Conservation (phyloP, 1,140 invertebrate species). For the Rhysida immarginata region DNA sequence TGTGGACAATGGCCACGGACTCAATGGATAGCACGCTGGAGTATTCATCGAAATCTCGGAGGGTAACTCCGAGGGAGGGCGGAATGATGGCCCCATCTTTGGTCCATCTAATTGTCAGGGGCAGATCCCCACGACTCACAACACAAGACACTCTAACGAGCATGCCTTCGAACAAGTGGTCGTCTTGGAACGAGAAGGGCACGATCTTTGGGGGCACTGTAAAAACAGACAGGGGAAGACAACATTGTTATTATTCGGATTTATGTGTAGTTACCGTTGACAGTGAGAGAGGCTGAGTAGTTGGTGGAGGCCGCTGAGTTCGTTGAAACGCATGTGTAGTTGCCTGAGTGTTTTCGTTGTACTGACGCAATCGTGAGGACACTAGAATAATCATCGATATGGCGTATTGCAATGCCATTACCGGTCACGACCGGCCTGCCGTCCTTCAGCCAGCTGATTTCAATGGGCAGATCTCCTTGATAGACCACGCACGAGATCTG, state of each 20-base stretch:
- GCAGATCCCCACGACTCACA: conserved; percentile 14
- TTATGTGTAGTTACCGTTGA: conserved; percentile 35
- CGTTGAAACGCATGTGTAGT: conserved; percentile 31
- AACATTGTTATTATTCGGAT: conserved; percentile 1
- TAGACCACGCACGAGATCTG: conserved; percentile 78
- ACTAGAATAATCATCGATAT: conserved; percentile 71
- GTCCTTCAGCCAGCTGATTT: conserved; percentile 60
- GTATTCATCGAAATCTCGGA: conserved; percentile 12
- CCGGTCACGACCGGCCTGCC: conserved; percentile 39
- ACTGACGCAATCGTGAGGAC: conserved; percentile 55
- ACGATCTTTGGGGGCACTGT: conserved; percentile 21
- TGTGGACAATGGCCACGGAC: conserved; percentile 61
- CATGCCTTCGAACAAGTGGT: conserved; percentile 25
- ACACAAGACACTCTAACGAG: conserved; percentile 19
- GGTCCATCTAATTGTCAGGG: conserved; percentile 23
- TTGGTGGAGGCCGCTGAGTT: conserved; percentile 37
- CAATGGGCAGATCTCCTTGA: conserved; percentile 83
- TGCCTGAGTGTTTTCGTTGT: conserved; percentile 26
- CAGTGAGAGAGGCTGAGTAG: conserved; percentile 41
- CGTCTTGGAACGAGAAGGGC: conserved; percentile 21
- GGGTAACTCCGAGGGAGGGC: conserved; percentile 19
- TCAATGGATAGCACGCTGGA: conserved; percentile 73
- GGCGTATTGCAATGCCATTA: conserved; percentile 40
- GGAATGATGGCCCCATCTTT: conserved; percentile 33
- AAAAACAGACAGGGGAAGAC: conserved; percentile 17